Base-by-base conservation (phyloP, 64 coral and sea anemone genomes). In the Pocillopora verrucosa region DNA sequence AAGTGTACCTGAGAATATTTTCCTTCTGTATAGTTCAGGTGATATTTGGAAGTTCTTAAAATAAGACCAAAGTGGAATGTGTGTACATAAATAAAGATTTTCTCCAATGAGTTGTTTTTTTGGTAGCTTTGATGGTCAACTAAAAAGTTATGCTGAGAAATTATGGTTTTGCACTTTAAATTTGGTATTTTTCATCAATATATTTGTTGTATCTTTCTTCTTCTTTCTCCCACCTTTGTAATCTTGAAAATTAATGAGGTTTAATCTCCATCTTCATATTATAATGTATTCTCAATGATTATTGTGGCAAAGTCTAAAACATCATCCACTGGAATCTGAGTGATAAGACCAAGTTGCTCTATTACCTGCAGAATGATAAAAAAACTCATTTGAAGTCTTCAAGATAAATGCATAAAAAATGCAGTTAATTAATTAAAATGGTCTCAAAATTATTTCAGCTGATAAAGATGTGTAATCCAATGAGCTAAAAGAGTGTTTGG, bases 241-340 rank as follows among this genome's bases (percentile, higher is more conserved):
- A 51, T 51, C 26, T 10, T 77, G 75, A 13, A 78, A 78, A 78
- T 78, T 34, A 38, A 16, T 13, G 75, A 38, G 16, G 17, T 10
- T n/a, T 9, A 35, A 59, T 41, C 16, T 11, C 36, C 20, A 36
- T 41, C 16, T 17, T 78, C 19, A 56, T 20, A 76, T 76, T 88
- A 88, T 61, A 88, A 34, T 61, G 86, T 88, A 56, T 89, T 65
- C 78, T 95, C 93, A 35, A 99, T 91, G 73, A 99, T 87, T 79
- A 99, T 99, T 65, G 93, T 95, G 74, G 91, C 96, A 93, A 99
- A 99, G 80, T 99, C 96, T n/a, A 99, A 59, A 79, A 99, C 93
- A 73, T 99, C 96, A 72, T 90, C 93, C 61, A 89, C 88, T 99
- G 93, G 91, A 41, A 99, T 99, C 80, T 95, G 96, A 76, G 96